These are phyloP conservation scores for Rhombomys opimus DNA, from an alignment of 2,113 vertebrate species.

Conservation along the genomic window DNA sequence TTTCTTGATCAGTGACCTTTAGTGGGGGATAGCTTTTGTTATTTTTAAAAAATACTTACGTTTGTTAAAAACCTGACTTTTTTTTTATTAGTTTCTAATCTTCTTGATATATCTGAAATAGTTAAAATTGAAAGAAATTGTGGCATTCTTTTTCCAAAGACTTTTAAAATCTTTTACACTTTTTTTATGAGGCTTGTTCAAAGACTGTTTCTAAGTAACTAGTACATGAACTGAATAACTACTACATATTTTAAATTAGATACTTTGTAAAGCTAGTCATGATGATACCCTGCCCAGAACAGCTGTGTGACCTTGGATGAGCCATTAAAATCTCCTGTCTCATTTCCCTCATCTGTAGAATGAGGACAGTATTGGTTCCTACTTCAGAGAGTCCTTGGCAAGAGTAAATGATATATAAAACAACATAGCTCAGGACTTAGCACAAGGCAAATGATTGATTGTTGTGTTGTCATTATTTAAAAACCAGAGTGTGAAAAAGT, in stretches of 20 bases:
- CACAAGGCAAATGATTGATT: background rate
- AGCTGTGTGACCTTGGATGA: background rate
- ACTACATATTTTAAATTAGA: background rate
- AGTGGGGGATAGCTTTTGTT: constrained; percentile 30
- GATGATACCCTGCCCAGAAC: background rate
- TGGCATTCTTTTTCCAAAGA: background rate
- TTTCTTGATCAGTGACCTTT: constrained; percentile 38
- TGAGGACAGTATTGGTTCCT: background rate
- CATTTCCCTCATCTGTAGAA: background rate
- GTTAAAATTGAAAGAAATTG: constrained; percentile 29
- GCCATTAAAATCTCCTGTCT: background rate
- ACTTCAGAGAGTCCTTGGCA: background rate
- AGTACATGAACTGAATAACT: background rate
- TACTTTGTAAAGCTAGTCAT: background rate
- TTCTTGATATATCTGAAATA: constrained; percentile 42
- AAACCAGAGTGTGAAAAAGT: constrained; percentile 29
- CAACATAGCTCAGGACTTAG: background rate
- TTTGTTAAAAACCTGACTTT: constrained; percentile 12
- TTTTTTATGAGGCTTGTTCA: background rate
- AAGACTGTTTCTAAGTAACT: constrained; percentile 24
- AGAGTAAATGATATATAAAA: background rate
- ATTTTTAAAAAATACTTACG: constrained; percentile 48
- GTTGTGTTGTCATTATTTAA: background rate
- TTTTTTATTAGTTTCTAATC: constrained; percentile 23
- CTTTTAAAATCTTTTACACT: constrained; percentile 29